Evolutionary conservation across 2,797 vertebrate species (phyloP).

Genomic region (Microctenopoma stevenorrisi): DNA sequence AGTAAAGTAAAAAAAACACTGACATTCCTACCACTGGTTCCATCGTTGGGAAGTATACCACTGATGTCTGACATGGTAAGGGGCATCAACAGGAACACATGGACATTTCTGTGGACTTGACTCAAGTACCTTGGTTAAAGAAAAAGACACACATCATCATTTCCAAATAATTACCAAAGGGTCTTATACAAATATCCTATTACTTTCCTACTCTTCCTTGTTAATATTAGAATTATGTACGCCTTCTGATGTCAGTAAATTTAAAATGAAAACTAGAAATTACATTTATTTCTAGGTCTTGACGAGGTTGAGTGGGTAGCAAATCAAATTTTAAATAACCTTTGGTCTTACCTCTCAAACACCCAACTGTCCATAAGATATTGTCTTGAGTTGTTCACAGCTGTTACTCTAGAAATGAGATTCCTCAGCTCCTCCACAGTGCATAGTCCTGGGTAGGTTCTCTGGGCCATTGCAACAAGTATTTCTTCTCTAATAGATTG

Average conservation of each 20-base stretch:
- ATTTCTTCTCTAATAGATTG: slow-evolving; percentile 75
- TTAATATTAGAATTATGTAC: not conserved
- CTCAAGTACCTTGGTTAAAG: slow-evolving; percentile 77
- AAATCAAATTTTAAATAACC: too few species aligned
- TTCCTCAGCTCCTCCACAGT: slow-evolving; percentile 74
- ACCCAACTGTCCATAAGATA: slow-evolving; percentile 66
- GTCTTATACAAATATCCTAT: not conserved
- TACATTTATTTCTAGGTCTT: not conserved
- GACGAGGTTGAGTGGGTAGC: too few species aligned
- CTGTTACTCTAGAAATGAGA: slow-evolving; percentile 67
- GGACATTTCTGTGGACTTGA: slow-evolving; percentile 81
- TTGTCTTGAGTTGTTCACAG: slow-evolving; percentile 51
- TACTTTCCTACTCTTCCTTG: not conserved
- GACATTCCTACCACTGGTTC: slow-evolving; percentile 32
- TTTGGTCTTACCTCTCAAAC: slow-evolving; percentile 79
- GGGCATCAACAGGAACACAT: slow-evolving; percentile 85
- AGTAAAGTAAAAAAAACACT: slow-evolving; percentile 6
- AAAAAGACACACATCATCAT: not conserved
- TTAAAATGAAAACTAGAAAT: not conserved
- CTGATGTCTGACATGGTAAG: slow-evolving; percentile 25
- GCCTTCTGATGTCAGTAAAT: not conserved
- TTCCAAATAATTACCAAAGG: not conserved
- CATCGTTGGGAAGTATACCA: slow-evolving; percentile 10
- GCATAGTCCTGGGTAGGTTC: slow-evolving; percentile 77
- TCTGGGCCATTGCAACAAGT: slow-evolving; percentile 78